A percentile compares a stretch with the other conserved stretches of the same genome.
Conservation (phyloP, 2,797 vertebrate genomes). For the Macroramphosus scolopax region DNA sequence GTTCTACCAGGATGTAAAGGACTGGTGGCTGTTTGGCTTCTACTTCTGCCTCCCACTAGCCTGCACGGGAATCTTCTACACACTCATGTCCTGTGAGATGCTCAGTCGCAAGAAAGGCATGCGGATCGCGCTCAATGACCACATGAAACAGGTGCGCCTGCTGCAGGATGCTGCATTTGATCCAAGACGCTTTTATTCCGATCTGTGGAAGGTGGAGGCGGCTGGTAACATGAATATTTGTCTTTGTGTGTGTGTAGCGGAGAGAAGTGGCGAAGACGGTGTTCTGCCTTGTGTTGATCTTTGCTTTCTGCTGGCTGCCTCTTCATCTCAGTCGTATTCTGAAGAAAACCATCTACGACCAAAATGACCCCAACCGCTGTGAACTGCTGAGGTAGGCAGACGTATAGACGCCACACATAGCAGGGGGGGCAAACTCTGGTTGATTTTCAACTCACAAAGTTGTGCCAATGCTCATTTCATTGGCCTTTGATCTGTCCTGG, state of each 20-base stretch:
- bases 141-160: conserved; percentile 85
- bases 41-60: conserved; percentile 89
- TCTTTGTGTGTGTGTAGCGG: conserved; percentile 49
- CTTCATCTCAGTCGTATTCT: conserved; percentile 89
- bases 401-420: neutral
- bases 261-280: conserved; percentile 87
- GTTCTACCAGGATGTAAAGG: conserved; percentile 85
- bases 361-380: conserved; percentile 83
- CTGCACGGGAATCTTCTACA: conserved; percentile 88
- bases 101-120: conserved; percentile 86
- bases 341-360: conserved; percentile 86
- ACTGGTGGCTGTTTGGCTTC: conserved; percentile 91
- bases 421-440: no score
- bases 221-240: neutral
- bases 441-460: no score
- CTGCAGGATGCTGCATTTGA: neutral
- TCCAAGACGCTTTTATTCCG: no score
- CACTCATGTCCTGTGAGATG: conserved; percentile 91
- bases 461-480: no score
- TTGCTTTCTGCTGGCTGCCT: conserved; percentile 89
- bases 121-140: conserved; percentile 87
- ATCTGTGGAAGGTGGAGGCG: no score
- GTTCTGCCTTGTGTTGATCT: conserved; percentile 89
- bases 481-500: no score
- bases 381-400: conserved; percentile 84